Conservation (phyloP, 2,113 vertebrate species). For the Gnathonemus echidnorhynchus region DNA sequence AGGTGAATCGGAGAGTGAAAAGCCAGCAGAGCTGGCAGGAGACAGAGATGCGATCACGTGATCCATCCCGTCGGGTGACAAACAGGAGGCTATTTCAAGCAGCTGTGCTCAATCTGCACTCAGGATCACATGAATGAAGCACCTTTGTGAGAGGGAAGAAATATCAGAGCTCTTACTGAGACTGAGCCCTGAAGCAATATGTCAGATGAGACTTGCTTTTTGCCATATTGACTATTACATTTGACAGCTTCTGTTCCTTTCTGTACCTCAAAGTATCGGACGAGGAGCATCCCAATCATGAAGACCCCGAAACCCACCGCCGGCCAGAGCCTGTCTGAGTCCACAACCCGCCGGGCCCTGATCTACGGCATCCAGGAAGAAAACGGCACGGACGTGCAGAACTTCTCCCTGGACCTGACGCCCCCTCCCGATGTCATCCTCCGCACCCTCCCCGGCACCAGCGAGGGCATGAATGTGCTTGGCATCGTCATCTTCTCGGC, state of each 20-base stretch:
- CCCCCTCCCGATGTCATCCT: constrained; percentile 83
- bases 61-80: background rate
- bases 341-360: constrained; percentile 62
- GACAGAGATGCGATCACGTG: background rate
- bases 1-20: background rate
- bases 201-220: background rate
- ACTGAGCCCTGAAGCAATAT: background rate
- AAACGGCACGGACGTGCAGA: constrained; percentile 78
- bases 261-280: constrained; percentile 75
- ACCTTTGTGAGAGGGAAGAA: background rate
- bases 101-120: background rate
- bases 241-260: background rate
- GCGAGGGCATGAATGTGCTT: constrained; percentile 92
- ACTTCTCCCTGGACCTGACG: constrained; percentile 87
- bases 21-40: background rate
- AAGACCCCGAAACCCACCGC: constrained; percentile 59
- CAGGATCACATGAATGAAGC: background rate
- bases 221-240: background rate
- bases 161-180: background rate
- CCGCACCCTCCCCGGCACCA: constrained; percentile 79
- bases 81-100: background rate
- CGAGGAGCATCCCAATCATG: constrained; percentile 72
- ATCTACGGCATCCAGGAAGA: constrained; percentile 86
- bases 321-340: constrained; percentile 51
- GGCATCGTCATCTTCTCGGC: constrained; percentile 96